Percentiles rank a stretch among this genome's conserved stretches.
These are phyloP conservation scores for Chelidonichthys spinosus DNA, from an alignment of 2,797 vertebrate species.

Conservation along the genomic window DNA sequence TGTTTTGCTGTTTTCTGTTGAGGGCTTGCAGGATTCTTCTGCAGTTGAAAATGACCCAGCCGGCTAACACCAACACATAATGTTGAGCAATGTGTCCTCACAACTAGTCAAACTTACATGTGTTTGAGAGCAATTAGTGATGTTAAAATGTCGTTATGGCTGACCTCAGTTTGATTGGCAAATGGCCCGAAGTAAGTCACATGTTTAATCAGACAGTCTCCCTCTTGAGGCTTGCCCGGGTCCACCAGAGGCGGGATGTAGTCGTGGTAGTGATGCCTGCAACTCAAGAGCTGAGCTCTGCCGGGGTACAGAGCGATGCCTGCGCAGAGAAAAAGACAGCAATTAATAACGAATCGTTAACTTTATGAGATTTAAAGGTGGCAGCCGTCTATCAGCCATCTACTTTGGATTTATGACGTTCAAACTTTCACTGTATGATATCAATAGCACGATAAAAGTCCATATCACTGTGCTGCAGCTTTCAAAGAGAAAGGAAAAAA, in stretches of 20 bases:
- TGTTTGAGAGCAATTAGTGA: background rate
- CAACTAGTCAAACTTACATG: background rate
- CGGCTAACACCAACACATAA: background rate
- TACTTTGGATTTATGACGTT: background rate
- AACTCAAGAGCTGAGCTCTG: conserved; percentile 91
- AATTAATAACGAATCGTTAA: background rate
- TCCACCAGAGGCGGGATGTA: conserved; percentile 89
- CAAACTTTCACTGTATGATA: background rate
- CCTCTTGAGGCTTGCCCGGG: conserved; percentile 84
- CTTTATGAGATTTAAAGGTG: background rate
- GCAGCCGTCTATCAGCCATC: background rate
- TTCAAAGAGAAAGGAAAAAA: background rate
- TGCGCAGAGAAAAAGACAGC: conserved; percentile 55
- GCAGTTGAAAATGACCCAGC: no score
- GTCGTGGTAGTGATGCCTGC: conserved; percentile 91
- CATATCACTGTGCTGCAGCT: background rate
- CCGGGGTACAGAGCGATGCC: conserved; percentile 95
- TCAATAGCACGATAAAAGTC: background rate
- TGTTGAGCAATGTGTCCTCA: background rate
- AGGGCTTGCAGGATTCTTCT: no score
- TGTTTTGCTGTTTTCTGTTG: no score
- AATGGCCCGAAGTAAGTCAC: conserved; percentile 92
- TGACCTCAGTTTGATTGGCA: conserved; percentile 89
- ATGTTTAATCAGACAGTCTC: conserved; percentile 84
- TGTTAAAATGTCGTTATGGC: background rate